These are phyloP conservation scores for Caenorhabditis parvicauda DNA, from an alignment of 2,888 invertebrate genomes.

Conservation along the genomic window DNA sequence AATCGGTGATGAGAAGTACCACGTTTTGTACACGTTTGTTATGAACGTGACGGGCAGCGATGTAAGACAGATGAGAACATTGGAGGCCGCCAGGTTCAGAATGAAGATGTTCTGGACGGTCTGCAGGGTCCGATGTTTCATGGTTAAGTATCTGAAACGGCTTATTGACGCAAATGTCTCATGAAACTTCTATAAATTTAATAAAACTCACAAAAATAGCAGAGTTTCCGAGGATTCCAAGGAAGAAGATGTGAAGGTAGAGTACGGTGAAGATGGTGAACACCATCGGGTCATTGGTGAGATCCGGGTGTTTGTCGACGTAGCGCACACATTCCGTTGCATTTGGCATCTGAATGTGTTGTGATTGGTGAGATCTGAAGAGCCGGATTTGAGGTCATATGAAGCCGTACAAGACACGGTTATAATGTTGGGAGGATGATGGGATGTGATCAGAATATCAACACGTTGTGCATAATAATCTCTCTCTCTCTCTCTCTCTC, in stretches of 20 bases:
- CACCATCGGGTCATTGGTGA: conserved; percentile 48
- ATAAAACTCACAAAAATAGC: conserved; percentile 40
- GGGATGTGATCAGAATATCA: conserved; percentile 10
- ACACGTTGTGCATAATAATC: conserved; percentile 4
- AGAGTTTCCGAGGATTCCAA: conserved; percentile 45
- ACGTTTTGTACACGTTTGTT: conserved; percentile 82
- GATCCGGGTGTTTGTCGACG: conserved; percentile 51
- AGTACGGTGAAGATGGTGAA: conserved; percentile 48
- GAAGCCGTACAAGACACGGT: not conserved
- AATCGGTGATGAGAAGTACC: conserved; percentile 86
- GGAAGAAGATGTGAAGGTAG: conserved; percentile 49
- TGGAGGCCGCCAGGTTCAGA: conserved; percentile 88
- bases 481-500: not conserved
- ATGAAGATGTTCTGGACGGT: conserved; percentile 79
- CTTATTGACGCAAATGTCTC: not conserved
- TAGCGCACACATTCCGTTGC: conserved; percentile 39
- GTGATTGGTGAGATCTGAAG: not conserved
- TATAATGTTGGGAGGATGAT: too few species aligned
- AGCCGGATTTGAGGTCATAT: not conserved
- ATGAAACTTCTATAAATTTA: not conserved
- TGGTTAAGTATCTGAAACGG: conserved; percentile 31
- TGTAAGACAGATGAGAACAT: conserved; percentile 85
- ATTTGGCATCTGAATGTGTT: conserved; percentile 31
- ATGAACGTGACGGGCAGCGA: conserved; percentile 94
- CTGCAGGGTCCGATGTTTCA: conserved; percentile 43